These are phyloP conservation scores for Prionailurus viverrinus DNA, from an alignment of 2,113 vertebrate species.

Conservation along the genomic window DNA sequence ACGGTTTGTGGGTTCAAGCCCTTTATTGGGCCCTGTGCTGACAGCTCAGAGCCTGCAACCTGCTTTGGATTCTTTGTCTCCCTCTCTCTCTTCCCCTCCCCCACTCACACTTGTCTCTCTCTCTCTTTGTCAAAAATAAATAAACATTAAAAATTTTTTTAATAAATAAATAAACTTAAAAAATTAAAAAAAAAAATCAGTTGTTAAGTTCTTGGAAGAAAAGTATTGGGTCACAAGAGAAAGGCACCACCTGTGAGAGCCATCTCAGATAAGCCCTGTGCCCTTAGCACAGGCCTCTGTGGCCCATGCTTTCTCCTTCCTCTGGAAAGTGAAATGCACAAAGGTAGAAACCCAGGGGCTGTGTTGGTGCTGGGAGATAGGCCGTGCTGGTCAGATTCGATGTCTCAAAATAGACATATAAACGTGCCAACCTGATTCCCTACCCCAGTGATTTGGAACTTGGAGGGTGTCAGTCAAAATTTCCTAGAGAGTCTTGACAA, in stretches of 20 bases:
- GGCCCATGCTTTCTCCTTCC: neutral
- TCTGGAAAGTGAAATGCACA: neutral
- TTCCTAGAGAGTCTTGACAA: neutral
- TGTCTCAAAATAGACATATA: neutral
- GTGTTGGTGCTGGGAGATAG: neutral
- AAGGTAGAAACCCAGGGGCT: neutral
- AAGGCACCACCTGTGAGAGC: neutral
- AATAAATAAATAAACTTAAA: no score
- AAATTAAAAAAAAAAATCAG: neutral
- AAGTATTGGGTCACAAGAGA: neutral
- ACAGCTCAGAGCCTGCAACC: no score
- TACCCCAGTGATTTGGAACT: neutral
- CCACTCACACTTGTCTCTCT: no score
- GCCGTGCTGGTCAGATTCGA: neutral
- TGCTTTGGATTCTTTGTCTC: no score
- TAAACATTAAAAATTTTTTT: no score
- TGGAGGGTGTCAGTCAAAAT: neutral
- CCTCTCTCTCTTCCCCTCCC: no score
- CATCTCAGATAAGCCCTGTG: neutral
- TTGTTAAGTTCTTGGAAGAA: neutral
- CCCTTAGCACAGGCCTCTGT: neutral
- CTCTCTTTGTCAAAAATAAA: no score
- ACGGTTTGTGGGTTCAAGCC: no score
- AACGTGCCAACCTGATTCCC: neutral
- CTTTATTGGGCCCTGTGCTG: no score